Evolutionary conservation across 2,113 vertebrate genomes (phyloP).

Genomic region (Fregetta grallaria): DNA sequence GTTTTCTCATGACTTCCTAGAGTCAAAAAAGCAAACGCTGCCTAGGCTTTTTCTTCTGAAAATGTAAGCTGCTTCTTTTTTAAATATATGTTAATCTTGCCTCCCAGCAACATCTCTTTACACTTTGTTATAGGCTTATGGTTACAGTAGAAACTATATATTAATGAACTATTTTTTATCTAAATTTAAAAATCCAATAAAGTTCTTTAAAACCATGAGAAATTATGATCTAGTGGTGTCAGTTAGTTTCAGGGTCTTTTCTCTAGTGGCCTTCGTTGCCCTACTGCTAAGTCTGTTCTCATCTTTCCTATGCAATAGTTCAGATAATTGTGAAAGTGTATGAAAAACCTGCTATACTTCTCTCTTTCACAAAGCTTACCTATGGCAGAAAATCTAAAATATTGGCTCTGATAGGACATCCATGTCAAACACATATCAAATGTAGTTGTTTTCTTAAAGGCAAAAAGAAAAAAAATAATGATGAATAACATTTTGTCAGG

Average conservation of each 20-base stretch:
- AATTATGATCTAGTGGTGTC: neutral
- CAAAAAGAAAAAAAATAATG: neutral
- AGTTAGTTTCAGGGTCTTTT: neutral
- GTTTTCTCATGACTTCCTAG: conserved; percentile 40
- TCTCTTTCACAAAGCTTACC: neutral
- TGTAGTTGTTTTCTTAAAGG: neutral
- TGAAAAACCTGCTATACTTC: neutral
- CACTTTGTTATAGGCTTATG: conserved; percentile 25
- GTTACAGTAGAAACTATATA: conserved; percentile 48
- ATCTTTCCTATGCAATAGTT: neutral
- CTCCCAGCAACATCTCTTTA: conserved; percentile 50
- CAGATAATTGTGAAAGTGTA: neutral
- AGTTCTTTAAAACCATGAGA: conserved; percentile 23
- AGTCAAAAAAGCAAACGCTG: neutral
- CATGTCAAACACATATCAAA: neutral
- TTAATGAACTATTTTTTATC: conserved; percentile 35
- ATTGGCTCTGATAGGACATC: neutral
- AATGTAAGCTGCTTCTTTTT: conserved; percentile 52
- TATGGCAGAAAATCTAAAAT: neutral
- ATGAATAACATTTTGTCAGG: neutral
- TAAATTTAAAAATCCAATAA: conserved; percentile 34
- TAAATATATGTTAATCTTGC: conserved; percentile 10
- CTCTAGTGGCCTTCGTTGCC: neutral
- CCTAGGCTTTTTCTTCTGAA: conserved; percentile 47
- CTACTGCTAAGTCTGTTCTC: neutral